These are phyloP conservation scores for Eleginops maclovinus DNA, from an alignment of 2,113 vertebrate species.

Conservation along the genomic window DNA sequence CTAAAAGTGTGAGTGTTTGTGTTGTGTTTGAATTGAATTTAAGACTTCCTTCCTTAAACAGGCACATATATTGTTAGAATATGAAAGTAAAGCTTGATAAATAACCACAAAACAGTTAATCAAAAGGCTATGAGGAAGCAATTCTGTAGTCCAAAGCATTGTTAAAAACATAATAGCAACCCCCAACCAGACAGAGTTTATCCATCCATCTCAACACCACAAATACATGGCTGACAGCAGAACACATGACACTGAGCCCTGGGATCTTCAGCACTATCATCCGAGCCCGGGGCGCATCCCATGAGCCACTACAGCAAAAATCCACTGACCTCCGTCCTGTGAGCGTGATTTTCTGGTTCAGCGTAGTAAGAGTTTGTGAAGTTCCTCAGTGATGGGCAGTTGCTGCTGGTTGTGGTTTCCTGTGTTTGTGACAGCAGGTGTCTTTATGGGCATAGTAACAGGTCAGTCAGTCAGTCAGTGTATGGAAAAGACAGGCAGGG, in stretches of 20 bases:
- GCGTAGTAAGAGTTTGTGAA: conserved; percentile 9
- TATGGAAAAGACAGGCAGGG: conserved; percentile 61
- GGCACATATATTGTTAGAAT: not conserved
- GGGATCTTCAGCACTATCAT: not conserved
- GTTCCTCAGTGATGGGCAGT: conserved; percentile 36
- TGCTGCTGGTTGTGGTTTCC: conserved; percentile 44
- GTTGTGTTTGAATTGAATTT: not conserved
- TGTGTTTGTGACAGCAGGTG: conserved; percentile 55
- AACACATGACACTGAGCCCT: not conserved
- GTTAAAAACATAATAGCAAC: conserved; percentile 29
- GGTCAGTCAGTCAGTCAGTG: conserved; percentile 29
- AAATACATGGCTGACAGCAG: conserved; percentile 30
- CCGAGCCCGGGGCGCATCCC: not conserved
- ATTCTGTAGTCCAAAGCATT: not conserved
- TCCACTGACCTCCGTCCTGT: conserved; percentile 60
- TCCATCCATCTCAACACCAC: not conserved
- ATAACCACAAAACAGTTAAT: not conserved
- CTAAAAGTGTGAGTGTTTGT: not conserved
- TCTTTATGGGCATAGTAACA: conserved; percentile 57
- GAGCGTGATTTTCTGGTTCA: conserved; percentile 9
- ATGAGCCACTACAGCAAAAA: conserved; percentile 27
- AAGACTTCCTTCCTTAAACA: not conserved
- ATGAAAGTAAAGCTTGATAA: not conserved
- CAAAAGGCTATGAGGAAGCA: not conserved
- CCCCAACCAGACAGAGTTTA: not conserved